Base-by-base conservation (phyloP, 1,140 invertebrate genomes). In the Triops cancriformis region DNA sequence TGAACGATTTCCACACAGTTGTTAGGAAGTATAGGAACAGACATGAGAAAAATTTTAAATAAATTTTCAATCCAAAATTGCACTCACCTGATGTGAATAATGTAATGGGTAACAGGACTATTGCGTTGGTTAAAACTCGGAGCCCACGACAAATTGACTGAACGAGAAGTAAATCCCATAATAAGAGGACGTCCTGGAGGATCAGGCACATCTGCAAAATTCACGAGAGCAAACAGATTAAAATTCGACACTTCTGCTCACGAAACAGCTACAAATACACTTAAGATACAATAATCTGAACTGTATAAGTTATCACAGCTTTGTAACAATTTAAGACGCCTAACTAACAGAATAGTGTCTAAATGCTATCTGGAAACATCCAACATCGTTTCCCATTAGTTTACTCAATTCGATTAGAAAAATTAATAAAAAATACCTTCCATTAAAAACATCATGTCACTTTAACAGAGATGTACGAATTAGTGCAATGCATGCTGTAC, bases 111-210 rank as follows among this genome's bases (percentile, higher is more conserved):
- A 81, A 93, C 89, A 77, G 88, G 88, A 82, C 89, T 89, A 85
- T 90, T 88, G 83, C 91, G 89, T 76, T 88, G 89, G 85, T 91
- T 88, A 80, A 88, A 87, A 76, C 89, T 89, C 37, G 90, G 89
- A 73, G 91, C 89, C 91, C 91, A 93, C 45, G 91, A 92, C 80
- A 93, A 85, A 83, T 91, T 91, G 81, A 92, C 90, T 26, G 90
- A 88, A 78, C 90, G 86, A 76, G 91, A 92, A 72, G 90, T 91
- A 83, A 92, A 92, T 82, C 87, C 88, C 83, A 88, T 89, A 82
- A 92, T 87, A 80, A 93, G 86, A 74, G 91, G 91, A 76, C 89
- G 86, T 80, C 90, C 90, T 76, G 91, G 91, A 76, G 91, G 89
- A 77, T 86, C 85, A 18, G 85, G 85, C 78, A 84, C 83, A 85